phyloP scores from a whole-genome alignment of 2,113 vertebrate species.

The Indicator indicator region DNA sequence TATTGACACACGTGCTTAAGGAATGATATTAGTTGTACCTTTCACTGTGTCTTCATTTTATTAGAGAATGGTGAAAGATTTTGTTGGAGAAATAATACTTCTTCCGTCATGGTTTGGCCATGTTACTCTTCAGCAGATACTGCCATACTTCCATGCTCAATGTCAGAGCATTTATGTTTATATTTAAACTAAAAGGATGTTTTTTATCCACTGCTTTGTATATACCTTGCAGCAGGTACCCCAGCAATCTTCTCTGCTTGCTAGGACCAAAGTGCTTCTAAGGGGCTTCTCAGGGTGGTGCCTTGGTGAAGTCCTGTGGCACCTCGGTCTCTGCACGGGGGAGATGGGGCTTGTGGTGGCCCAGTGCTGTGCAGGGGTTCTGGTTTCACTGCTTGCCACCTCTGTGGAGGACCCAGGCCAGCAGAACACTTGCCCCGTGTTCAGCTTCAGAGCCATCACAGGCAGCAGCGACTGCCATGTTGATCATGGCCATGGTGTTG shows the following conservation, averaged over 20 bases:
- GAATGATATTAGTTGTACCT: neutral
- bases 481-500: neutral
- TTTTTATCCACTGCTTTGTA: no score
- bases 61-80: neutral
- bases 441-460: neutral
- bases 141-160: neutral
- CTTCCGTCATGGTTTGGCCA: neutral
- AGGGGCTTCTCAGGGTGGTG: accelerated
- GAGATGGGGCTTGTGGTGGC: neutral
- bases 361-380: accelerated
- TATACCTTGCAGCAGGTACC: neutral
- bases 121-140: neutral
- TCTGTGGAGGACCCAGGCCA: neutral
- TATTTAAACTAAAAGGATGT: neutral
- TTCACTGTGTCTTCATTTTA: neutral
- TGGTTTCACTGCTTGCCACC: neutral
- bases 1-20: neutral
- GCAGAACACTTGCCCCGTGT: accelerated
- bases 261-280: neutral
- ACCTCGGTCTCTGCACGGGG: accelerated
- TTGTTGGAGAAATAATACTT: neutral
- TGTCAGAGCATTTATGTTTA: neutral
- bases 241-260: neutral
- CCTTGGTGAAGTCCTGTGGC: neutral
- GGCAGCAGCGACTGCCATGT: accelerated